These are phyloP conservation scores for Euleptes europaea DNA, from an alignment of 2,113 vertebrate genomes.

Conservation along the genomic window DNA sequence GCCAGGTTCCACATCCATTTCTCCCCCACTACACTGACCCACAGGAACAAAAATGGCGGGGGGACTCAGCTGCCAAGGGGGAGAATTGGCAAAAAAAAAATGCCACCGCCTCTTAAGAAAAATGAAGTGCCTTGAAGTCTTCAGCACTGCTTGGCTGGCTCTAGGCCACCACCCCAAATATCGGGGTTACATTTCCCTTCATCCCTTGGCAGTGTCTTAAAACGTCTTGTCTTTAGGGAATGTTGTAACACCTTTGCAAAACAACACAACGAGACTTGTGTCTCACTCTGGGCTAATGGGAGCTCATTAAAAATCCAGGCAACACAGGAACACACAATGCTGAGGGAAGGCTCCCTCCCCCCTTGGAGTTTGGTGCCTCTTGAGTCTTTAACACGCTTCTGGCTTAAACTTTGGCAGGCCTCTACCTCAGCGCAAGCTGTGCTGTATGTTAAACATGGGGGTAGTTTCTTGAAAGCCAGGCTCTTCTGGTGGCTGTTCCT, in stretches of 20 bases:
- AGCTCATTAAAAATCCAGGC: rapidly evolving
- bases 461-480: rapidly evolving
- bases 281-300: rapidly evolving
- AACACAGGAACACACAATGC: rapidly evolving
- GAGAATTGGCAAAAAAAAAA: no score
- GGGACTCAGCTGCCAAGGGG: no score
- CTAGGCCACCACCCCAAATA: no score
- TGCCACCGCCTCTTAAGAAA: no score
- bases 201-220: no score
- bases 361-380: rapidly evolving
- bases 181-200: not conserved
- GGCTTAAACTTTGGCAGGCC: rapidly evolving
- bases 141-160: no score
- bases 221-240: not conserved
- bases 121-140: no score
- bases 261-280: not conserved
- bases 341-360: not conserved
- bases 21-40: no score
- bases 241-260: not conserved
- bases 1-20: no score
- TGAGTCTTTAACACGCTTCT: rapidly evolving
- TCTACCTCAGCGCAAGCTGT: rapidly evolving
- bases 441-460: rapidly evolving
- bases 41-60: no score
- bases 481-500: not conserved